A percentile compares a stretch with the other conserved stretches of the same genome.
Conservation (phyloP, 2,888 invertebrate genomes). For the Hyposoter didymator region DNA sequence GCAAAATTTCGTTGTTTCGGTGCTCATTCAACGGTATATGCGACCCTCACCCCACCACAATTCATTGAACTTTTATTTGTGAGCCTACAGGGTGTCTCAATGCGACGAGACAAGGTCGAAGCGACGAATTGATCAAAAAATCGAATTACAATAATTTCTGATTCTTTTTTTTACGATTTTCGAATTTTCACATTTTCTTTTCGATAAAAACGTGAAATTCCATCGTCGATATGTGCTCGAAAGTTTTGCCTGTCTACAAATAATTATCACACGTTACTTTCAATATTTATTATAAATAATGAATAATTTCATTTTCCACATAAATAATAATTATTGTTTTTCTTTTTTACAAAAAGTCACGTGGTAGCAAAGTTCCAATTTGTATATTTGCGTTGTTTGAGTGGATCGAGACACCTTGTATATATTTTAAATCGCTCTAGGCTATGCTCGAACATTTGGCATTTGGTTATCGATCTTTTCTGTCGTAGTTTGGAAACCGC, state of each 20-base stretch:
- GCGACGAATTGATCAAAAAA: background rate
- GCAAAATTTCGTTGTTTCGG: background rate
- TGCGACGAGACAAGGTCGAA: background rate
- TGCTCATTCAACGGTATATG: background rate
- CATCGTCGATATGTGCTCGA: background rate
- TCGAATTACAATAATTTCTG: background rate
- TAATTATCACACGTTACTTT: background rate
- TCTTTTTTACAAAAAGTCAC: background rate
- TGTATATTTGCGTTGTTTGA: background rate
- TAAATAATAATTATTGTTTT: background rate
- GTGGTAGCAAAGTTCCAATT: background rate
- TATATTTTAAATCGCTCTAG: background rate
- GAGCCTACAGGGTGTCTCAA: background rate
- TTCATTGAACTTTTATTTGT: background rate
- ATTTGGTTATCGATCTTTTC: conserved; percentile 11
- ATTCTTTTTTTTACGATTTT: background rate
- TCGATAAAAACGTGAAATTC: background rate
- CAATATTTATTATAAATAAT: background rate
- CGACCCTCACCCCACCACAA: background rate
- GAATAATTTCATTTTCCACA: background rate
- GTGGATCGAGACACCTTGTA: background rate
- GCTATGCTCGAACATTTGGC: conserved; percentile 2
- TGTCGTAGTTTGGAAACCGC: background rate
- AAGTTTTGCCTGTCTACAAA: background rate
- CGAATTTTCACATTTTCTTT: background rate